These are phyloP conservation scores for Porites australiensis DNA, from an alignment of 64 coral and sea anemone genomes.

Conservation along the genomic window DNA sequence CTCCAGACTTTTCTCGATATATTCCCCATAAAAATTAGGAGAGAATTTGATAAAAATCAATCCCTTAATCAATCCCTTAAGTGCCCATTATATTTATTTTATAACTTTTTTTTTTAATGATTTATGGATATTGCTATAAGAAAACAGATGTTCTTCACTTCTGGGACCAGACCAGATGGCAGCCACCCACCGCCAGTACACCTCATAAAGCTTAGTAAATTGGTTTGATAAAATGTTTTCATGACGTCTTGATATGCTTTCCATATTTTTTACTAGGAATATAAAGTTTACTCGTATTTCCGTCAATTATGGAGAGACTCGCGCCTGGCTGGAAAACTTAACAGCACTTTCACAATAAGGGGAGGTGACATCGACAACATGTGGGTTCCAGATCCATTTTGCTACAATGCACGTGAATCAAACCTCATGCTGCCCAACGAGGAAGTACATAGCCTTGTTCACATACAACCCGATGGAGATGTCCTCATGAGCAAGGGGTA, in stretches of 20 bases:
- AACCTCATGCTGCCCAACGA: constrained; percentile 78
- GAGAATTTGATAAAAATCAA: too few relatives aligned
- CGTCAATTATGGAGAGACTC: constrained; percentile 73
- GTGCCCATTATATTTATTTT: too few relatives aligned
- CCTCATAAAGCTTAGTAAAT: background rate
- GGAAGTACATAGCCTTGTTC: constrained; percentile 42
- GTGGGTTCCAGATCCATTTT: constrained; percentile 75
- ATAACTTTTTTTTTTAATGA: too few relatives aligned
- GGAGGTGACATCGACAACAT: constrained; percentile 52
- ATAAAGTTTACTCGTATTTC: constrained; percentile 60
- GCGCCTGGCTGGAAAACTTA: constrained; percentile 64
- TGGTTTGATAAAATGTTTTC: background rate
- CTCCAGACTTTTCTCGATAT: too few relatives aligned
- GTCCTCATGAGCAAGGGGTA: constrained; percentile 70
- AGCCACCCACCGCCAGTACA: too few relatives aligned
- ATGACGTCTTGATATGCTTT: background rate
- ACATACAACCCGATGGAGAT: constrained; percentile 34
- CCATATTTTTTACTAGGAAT: constrained; percentile 42
- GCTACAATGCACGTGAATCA: constrained; percentile 75
- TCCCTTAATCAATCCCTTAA: too few relatives aligned
- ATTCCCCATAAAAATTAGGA: too few relatives aligned
- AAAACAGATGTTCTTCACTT: too few relatives aligned
- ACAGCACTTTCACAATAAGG: constrained; percentile 40
- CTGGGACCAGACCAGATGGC: too few relatives aligned
- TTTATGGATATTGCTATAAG: too few relatives aligned